Evolutionary conservation across 2,113 vertebrate species (phyloP).

Genomic region (Acrocephalus arundinaceus): DNA sequence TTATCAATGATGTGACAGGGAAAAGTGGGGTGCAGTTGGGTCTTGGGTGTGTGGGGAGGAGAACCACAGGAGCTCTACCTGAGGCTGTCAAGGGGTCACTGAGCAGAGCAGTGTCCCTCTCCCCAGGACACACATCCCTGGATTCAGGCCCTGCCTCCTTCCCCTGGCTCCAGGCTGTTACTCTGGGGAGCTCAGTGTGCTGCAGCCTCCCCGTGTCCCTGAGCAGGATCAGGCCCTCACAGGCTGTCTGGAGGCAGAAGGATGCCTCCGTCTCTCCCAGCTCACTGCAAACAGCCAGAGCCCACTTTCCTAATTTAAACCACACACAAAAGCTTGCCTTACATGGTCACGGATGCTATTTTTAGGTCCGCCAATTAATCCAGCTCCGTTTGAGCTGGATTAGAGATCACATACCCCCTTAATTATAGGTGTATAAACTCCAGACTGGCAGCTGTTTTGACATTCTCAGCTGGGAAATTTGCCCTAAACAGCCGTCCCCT

Average conservation of each 20-base stretch:
- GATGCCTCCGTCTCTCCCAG: neutral
- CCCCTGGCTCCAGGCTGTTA: neutral
- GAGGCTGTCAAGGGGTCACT: neutral
- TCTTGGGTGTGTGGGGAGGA: rapidly evolving
- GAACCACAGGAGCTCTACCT: neutral
- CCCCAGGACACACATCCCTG: neutral
- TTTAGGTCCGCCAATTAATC: conserved; percentile 69
- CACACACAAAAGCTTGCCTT: conserved; percentile 42
- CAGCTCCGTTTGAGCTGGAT: conserved; percentile 65
- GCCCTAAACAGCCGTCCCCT: conserved; percentile 53
- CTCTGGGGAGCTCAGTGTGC: neutral
- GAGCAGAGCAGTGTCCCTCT: rapidly evolving
- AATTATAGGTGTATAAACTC: conserved; percentile 71
- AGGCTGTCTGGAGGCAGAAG: neutral
- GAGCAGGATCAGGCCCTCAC: neutral
- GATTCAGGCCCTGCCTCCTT: neutral
- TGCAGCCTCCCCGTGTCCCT: neutral
- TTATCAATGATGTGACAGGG: rapidly evolving
- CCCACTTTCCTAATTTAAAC: conserved; percentile 54
- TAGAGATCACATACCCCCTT: conserved; percentile 68
- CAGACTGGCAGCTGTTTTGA: conserved; percentile 68
- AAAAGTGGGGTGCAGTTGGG: neutral
- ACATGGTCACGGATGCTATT: conserved; percentile 60
- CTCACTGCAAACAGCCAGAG: neutral
- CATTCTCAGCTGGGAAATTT: conserved; percentile 69